phyloP scores from a whole-genome alignment of 1,140 invertebrate species.

The Matsumurasca onukii region DNA sequence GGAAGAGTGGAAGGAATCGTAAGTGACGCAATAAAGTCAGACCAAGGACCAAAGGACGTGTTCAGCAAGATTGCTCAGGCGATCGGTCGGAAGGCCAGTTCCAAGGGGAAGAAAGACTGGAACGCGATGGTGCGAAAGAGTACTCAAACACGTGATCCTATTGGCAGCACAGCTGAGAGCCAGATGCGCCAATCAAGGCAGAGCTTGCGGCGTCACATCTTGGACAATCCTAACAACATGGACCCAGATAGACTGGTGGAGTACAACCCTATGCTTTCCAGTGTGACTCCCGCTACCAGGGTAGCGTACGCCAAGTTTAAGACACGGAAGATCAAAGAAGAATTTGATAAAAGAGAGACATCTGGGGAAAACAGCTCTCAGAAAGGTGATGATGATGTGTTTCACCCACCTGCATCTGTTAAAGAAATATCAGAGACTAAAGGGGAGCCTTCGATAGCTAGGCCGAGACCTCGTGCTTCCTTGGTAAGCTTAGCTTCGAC shows the following conservation, averaged over 20 bases:
- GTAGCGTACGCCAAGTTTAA: constrained; percentile 86
- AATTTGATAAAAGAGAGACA: constrained; percentile 49
- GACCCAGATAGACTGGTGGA: constrained; percentile 70
- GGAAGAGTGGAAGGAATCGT: constrained; percentile 82
- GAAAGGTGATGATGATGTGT: constrained; percentile 33
- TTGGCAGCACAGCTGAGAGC: constrained; percentile 70
- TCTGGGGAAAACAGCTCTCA: constrained; percentile 25
- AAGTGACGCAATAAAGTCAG: constrained; percentile 62
- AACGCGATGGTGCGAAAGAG: constrained; percentile 75
- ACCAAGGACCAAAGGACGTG: constrained; percentile 71
- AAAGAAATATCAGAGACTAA: constrained; percentile 32
- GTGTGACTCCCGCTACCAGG: constrained; percentile 69
- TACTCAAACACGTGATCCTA: constrained; percentile 67
- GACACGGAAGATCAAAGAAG: constrained; percentile 62
- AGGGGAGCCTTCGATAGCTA: constrained; percentile 33
- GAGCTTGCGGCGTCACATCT: constrained; percentile 65
- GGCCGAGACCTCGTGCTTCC: constrained; percentile 39
- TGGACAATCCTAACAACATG: constrained; percentile 59
- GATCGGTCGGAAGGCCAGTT: constrained; percentile 62
- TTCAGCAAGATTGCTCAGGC: constrained; percentile 77
- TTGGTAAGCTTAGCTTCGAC: constrained; percentile 29
- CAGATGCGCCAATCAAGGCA: constrained; percentile 58
- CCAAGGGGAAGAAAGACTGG: constrained; percentile 82
- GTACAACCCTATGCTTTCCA: constrained; percentile 76
- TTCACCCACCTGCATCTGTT: constrained; percentile 9